Base-by-base conservation (phyloP, 2,888 invertebrate species). In the Drosophila diplacantha region DNA sequence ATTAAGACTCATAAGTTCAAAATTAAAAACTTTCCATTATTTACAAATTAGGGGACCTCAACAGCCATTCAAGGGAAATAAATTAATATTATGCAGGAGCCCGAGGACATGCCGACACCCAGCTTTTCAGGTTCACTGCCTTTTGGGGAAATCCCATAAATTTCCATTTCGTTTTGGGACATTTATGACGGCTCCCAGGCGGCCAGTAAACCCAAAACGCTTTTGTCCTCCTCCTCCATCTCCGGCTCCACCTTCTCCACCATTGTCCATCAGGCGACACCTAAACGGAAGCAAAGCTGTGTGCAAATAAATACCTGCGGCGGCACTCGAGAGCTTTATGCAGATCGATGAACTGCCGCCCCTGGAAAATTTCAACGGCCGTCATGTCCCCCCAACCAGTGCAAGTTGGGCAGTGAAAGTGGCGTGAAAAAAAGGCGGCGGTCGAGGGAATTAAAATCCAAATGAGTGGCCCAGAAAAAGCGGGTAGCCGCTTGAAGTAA, bases 401-500 rank as follows among this genome's bases (percentile, higher is more conserved):
- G 41, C 31, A 22, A 41, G 55, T 22, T 49, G 37, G 51, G 43
- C 49, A 81, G 83, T 81, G 78, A 78, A 78, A 78, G 78, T 79
- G 67, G 69, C 47, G 58, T 64, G 65, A 32, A 70, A 69, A 68
- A 69, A 54, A 66, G 54, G 55, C 56, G 51, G 44, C 37, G 41
- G 37, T 49, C 67, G 54, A 70, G 41, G 39, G 59, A 54, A 44
- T 65, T 47, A 61, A 73, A 59, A 62, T 59, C 39, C 49, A 70
- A 80, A 61, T 81, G 44, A 66, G 66, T 73, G 51, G 64, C 60
- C 68, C 71, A 66, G 65, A 75, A 81, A 51, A 47, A 29, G 32
- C 37, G 37, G 16, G 26, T 39, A 68, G 46, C 62, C 20, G 31
- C 16, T 29, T 12, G 12, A 29, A 34, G 47, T 60, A 59, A 65